These are phyloP conservation scores for Sarcophaga carnaria DNA, from an alignment of 2,888 invertebrate genomes.

Conservation along the genomic window DNA sequence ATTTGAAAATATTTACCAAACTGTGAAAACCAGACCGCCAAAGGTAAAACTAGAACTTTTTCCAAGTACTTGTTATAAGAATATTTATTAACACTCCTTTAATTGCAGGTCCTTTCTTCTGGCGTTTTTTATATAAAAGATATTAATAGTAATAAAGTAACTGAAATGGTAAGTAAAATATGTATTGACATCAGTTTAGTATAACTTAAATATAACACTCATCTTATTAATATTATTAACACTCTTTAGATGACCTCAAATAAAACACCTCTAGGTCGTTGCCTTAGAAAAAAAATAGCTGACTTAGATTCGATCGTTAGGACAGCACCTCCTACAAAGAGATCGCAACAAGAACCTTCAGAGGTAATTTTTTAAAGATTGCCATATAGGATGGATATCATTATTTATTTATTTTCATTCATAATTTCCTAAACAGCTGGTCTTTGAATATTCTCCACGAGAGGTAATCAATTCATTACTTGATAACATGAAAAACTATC, in stretches of 20 bases:
- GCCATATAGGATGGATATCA: not conserved
- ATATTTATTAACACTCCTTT: not conserved
- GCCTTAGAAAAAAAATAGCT: conserved; percentile 28
- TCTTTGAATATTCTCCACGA: conserved; percentile 48
- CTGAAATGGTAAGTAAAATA: conserved; percentile 22
- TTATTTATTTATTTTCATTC: not conserved
- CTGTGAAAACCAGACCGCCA: conserved; percentile 41
- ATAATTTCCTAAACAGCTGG: conserved; percentile 25
- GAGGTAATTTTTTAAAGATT: conserved; percentile 26
- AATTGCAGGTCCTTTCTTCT: conserved; percentile 24
- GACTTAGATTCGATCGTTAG: not conserved
- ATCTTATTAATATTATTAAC: not conserved
- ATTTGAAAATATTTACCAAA: conserved; percentile 53
- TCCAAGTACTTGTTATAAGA: not conserved
- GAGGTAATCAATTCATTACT: conserved; percentile 44
- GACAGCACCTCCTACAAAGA: not conserved
- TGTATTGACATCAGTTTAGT: not conserved
- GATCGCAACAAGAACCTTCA: not conserved
- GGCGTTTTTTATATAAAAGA: not conserved
- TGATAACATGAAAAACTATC: conserved; percentile 47
- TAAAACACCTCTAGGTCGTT: conserved; percentile 37
- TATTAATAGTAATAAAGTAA: not conserved
- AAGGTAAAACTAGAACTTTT: conserved; percentile 20
- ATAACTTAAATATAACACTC: not conserved
- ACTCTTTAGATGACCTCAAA: conserved; percentile 18